Evolutionary conservation across 2,797 vertebrate species (phyloP).

Genomic region (Typhlichthys eigenmanni): DNA sequence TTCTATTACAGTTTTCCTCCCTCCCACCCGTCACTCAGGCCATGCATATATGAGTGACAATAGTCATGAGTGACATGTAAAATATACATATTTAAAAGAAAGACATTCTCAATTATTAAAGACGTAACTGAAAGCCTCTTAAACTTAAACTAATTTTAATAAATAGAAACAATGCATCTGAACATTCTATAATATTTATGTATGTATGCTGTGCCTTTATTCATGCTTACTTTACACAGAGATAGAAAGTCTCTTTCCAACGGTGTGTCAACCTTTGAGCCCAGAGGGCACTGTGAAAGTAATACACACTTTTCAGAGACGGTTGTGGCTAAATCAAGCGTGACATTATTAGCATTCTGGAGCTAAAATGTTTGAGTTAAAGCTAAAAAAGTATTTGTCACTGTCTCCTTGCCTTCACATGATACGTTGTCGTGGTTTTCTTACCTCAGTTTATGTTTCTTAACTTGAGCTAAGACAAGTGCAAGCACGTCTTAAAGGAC

Average conservation of each 20-base stretch:
- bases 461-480: conserved; percentile 67
- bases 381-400: conserved; percentile 74
- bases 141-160: not conserved
- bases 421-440: conserved; percentile 65
- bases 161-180: not conserved
- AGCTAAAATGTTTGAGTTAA: conserved; percentile 69
- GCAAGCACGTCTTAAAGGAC: conserved; percentile 65
- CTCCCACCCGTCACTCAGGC: conserved; percentile 9
- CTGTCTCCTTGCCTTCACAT: conserved; percentile 68
- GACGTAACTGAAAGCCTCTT: too few species aligned
- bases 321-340: conserved; percentile 56
- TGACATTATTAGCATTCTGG: conserved; percentile 73
- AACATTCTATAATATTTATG: not conserved
- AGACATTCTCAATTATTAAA: not conserved
- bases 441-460: conserved; percentile 39
- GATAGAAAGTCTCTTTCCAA: conserved; percentile 32
- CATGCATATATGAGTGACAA: conserved; percentile 15
- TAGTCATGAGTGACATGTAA: not conserved
- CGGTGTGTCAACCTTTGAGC: conserved; percentile 47
- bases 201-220: conserved; percentile 30
- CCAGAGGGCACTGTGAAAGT: conserved; percentile 64
- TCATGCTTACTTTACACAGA: conserved; percentile 21
- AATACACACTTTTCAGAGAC: conserved; percentile 63
- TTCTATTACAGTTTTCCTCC: not conserved
- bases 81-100: not conserved